Conservation (phyloP, 2,113 vertebrate genomes). For the Crotalus helleri region DNA sequence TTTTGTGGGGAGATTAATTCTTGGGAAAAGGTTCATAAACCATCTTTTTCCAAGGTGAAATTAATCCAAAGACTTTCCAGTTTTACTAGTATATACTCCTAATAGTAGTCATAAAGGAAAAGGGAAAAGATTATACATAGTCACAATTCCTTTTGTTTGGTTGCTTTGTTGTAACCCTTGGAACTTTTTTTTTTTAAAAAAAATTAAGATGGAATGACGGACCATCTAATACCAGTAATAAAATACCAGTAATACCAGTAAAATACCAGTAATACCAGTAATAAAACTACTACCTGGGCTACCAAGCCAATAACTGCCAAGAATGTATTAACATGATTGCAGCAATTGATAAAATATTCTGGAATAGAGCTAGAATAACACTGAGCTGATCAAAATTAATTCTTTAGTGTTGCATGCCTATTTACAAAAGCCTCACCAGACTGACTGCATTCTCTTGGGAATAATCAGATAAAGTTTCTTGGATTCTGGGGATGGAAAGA, state of each 20-base stretch:
- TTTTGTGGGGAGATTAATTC: no score
- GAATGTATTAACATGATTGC: neutral
- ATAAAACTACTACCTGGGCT: neutral
- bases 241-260: no score
- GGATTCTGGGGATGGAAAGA: neutral
- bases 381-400: neutral
- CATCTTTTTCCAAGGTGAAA: neutral
- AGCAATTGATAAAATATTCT: neutral
- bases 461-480: neutral
- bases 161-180: neutral
- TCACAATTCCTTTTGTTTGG: neutral
- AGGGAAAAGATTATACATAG: neutral
- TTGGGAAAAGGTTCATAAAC: no score
- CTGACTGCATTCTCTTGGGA: neutral
- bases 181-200: no score
- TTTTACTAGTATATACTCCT: no score
- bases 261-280: neutral
- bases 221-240: neutral
- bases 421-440: neutral
- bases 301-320: neutral
- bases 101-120: no score
- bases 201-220: neutral
- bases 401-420: neutral
- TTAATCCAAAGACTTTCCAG: neutral
- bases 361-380: neutral